These are phyloP conservation scores for Scotopteryx bipunctaria DNA, from an alignment of 2,888 invertebrate genomes.

Conservation along the genomic window DNA sequence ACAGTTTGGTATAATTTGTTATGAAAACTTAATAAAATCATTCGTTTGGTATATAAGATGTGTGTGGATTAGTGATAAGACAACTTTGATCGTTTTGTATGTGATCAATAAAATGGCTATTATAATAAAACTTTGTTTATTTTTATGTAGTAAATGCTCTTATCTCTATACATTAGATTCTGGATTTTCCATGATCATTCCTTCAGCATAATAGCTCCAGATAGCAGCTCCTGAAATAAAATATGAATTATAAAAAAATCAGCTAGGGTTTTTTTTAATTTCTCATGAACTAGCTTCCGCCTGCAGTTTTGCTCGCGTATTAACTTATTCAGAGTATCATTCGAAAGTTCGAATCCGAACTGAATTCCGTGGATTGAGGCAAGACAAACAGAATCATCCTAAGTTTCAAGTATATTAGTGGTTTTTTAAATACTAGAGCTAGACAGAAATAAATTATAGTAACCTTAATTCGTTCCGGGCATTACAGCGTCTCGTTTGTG, in stretches of 20 bases:
- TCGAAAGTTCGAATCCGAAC: too few species aligned
- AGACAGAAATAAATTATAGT: too few species aligned
- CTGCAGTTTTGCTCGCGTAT: too few species aligned
- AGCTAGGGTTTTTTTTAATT: too few species aligned
- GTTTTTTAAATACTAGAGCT: too few species aligned
- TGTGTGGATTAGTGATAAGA: conserved; percentile 27
- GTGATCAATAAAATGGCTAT: conserved; percentile 39
- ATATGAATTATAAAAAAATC: too few species aligned
- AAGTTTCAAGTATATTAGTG: too few species aligned
- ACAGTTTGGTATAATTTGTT: conserved; percentile 3
- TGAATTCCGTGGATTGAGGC: too few species aligned
- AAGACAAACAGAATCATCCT: background rate
- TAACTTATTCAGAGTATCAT: too few species aligned
- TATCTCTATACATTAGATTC: conserved; percentile 9
- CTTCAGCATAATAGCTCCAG: conserved; percentile 68
- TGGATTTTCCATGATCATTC: conserved; percentile 45
- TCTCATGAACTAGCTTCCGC: too few species aligned
- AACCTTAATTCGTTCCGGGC: too few species aligned
- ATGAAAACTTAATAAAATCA: conserved; percentile 4
- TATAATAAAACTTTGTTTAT: conserved; percentile 26
- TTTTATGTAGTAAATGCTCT: conserved; percentile 8
- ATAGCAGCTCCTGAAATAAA: conserved; percentile 63
- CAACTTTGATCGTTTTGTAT: conserved; percentile 35
- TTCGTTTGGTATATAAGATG: conserved; percentile 16
- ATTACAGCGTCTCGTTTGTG: too few species aligned